Base-by-base conservation (phyloP, 2,888 invertebrate species). In the Anagyrus pseudococci region DNA sequence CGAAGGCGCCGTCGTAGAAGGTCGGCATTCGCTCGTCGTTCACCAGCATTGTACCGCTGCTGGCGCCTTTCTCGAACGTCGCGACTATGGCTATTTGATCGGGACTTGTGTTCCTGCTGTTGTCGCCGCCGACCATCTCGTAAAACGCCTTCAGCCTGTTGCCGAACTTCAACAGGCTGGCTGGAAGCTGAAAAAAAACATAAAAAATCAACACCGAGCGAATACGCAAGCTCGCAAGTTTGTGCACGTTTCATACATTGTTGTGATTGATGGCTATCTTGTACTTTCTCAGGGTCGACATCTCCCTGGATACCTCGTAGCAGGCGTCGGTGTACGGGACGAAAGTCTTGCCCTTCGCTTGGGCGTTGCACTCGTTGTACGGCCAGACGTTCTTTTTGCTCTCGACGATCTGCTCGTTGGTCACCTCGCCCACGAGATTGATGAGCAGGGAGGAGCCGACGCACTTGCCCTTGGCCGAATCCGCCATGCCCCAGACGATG, bases 221-320 rank as follows among this genome's bases (percentile, higher is more conserved):
- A n/a, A n/a, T n/a, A n/a, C n/a, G n/a, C n/a, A n/a, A n/a, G n/a
- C n/a, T n/a, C n/a, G n/a, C n/a, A n/a, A n/a, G n/a, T n/a, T n/a
- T n/a, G n/a, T n/a, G n/a, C n/a, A n/a, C n/a, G n/a, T n/a, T n/a
- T n/a, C n/a, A n/a, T 69, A 79, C 78, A 61, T 78, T 77, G 68
- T 74, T 72, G 37, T 75, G 70, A 22, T 65, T 52, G 17, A 73
- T 67, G 26, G 65, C 57, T 43, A 75, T 68, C 67, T 73, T 67
- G 64, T 79, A 80, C 58, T 73, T 77, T 58, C 79, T 71, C 15
- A 79, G 68, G 10, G 78, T 80, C 4, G 79, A 79, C 58, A 80
- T 70, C 71, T 80, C 79, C 55, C 70, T 75, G 6, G 79, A 80
- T 17, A 70, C 71, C 69, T 77, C 74, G 57, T 78, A 79, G 56